Evolutionary conservation across 2,113 vertebrate genomes (phyloP).

Genomic region (Stigmatopora nigra): DNA sequence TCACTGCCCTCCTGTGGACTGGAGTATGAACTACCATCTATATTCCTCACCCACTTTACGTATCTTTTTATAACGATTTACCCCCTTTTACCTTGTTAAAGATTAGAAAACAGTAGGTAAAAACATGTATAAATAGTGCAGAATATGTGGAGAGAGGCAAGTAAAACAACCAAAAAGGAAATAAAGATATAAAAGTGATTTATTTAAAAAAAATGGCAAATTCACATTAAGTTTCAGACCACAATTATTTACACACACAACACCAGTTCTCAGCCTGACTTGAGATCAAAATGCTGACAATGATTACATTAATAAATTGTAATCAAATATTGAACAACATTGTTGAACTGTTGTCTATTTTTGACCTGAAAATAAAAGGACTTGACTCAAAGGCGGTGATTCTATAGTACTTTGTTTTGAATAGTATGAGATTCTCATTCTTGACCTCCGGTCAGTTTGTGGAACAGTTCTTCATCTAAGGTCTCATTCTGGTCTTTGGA

Average conservation of each 20-base stretch:
- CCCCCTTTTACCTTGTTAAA: no score
- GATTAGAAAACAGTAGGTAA: no score
- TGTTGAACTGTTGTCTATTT: conserved; percentile 12
- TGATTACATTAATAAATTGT: conserved; percentile 8
- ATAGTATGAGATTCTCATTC: conserved; percentile 65
- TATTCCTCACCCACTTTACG: no score
- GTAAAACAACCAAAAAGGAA: not conserved
- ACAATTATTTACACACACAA: conserved; percentile 39
- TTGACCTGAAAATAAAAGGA: not conserved
- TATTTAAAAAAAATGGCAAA: conserved; percentile 17
- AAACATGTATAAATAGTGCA: no score
- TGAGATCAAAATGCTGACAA: not conserved
- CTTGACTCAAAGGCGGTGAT: conserved; percentile 5
- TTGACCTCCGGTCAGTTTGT: conserved; percentile 92
- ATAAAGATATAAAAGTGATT: conserved; percentile 3
- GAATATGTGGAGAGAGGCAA: not conserved
- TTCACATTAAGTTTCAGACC: conserved; percentile 10
- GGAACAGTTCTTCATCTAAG: conserved; percentile 92
- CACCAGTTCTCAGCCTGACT: conserved; percentile 9
- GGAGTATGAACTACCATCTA: no score
- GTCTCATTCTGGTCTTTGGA: conserved; percentile 96
- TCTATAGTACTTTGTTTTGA: not conserved
- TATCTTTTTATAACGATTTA: no score
- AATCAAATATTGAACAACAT: conserved; percentile 4
- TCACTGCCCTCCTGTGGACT: no score